Conservation (phyloP, 1,140 invertebrate species). For the Heterodera schachtii region DNA sequence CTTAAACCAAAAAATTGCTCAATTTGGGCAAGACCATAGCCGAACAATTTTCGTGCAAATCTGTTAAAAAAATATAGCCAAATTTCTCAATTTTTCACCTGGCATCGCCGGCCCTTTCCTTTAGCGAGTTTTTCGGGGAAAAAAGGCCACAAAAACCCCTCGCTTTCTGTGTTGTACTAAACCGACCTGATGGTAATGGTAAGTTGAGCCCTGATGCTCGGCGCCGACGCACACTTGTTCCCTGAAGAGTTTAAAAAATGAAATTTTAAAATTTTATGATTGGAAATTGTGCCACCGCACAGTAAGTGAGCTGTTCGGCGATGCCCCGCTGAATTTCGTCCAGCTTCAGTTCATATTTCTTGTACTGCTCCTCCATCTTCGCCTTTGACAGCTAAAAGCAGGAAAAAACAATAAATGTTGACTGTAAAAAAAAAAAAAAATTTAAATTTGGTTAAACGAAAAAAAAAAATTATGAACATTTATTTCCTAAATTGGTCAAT, state of each 20-base stretch:
- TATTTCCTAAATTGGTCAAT: too few relatives aligned
- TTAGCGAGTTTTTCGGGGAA: too few relatives aligned
- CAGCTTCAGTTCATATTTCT: slow-evolving; percentile 40
- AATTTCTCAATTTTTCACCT: too few relatives aligned
- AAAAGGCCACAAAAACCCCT: too few relatives aligned
- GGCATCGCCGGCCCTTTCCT: too few relatives aligned
- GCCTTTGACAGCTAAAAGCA: slow-evolving; percentile 41
- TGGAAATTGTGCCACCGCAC: neutral
- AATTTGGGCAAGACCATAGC: too few relatives aligned
- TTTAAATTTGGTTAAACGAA: neutral
- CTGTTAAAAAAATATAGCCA: too few relatives aligned
- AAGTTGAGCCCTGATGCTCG: slow-evolving; percentile 49
- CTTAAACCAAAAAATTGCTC: too few relatives aligned
- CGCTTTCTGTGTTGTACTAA: neutral
- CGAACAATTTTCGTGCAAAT: too few relatives aligned
- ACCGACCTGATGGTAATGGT: slow-evolving; percentile 33
- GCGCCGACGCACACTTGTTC: slow-evolving; percentile 52
- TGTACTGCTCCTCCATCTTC: slow-evolving; percentile 49
- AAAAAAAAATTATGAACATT: too few relatives aligned
- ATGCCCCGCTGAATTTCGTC: slow-evolving; percentile 46
- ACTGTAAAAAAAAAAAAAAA: too few relatives aligned
- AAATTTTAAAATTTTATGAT: too few relatives aligned
- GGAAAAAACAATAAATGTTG: slow-evolving; percentile 5
- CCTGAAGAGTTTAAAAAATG: neutral
- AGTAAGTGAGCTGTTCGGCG: slow-evolving; percentile 47